phyloP scores from a whole-genome alignment of 2,113 vertebrate genomes.

The Xyliphius kryptos region DNA sequence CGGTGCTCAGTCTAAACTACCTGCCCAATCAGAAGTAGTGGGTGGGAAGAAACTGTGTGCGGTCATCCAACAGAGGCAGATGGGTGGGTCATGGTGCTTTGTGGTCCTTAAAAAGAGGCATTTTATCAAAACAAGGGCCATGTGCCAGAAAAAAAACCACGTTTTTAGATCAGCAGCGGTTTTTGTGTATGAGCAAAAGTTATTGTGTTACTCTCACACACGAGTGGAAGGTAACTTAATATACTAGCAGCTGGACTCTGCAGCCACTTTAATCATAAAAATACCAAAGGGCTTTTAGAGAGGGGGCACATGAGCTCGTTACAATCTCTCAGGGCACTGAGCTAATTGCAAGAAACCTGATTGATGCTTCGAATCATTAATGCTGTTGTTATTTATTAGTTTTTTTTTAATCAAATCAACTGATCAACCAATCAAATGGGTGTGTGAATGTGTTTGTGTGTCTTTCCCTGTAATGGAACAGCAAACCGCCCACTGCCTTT shows the following conservation, averaged over 20 bases:
- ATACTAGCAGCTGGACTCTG: conserved; percentile 38
- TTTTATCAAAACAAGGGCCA: conserved; percentile 41
- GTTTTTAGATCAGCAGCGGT: background rate
- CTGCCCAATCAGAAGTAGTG: conserved; percentile 42
- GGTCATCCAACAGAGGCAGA: conserved; percentile 43
- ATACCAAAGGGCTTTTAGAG: conserved; percentile 28
- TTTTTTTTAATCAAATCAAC: background rate
- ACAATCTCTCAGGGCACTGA: conserved; percentile 39
- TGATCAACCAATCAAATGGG: background rate
- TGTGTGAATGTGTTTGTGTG: too few species aligned
- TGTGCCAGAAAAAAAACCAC: conserved; percentile 57
- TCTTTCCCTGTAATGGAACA: too few species aligned
- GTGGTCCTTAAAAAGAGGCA: conserved; percentile 38
- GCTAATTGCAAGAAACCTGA: background rate
- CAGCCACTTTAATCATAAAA: conserved; percentile 45
- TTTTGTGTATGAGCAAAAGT: background rate
- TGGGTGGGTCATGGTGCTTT: conserved; percentile 4
- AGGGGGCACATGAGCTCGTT: conserved; percentile 22
- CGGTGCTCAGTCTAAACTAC: conserved; percentile 30
- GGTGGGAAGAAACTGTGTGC: conserved; percentile 28
- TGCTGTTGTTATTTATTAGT: background rate
- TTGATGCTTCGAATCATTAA: background rate
- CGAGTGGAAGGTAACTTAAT: conserved; percentile 45
- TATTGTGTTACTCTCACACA: conserved; percentile 12
- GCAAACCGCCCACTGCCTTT: too few species aligned